Evolutionary conservation across 2,113 vertebrate genomes (phyloP).

Genomic region (Capreolus pygargus): DNA sequence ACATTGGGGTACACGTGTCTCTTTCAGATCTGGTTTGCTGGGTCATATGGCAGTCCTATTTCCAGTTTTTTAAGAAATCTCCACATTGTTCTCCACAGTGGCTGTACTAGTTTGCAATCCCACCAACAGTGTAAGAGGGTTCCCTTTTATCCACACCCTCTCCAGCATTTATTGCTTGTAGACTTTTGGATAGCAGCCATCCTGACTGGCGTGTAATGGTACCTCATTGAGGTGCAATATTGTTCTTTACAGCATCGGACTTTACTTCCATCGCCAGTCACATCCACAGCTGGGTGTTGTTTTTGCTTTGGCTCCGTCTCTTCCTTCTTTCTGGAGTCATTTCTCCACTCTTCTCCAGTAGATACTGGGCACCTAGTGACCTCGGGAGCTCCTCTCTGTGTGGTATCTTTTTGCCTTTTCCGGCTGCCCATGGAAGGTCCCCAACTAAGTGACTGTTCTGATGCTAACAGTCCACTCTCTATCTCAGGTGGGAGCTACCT

Average conservation of each 20-base stretch:
- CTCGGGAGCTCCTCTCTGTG: neutral
- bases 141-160: too few relatives aligned
- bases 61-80: too few relatives aligned
- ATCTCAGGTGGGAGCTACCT: neutral
- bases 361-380: neutral
- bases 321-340: neutral
- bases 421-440: neutral
- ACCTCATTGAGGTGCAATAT: neutral
- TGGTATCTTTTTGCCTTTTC: neutral
- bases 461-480: neutral
- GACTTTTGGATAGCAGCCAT: too few relatives aligned
- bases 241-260: neutral
- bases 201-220: too few relatives aligned
- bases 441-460: slow-evolving; percentile 18
- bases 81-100: too few relatives aligned
- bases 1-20: too few relatives aligned
- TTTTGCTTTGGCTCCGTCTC: neutral
- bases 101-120: too few relatives aligned
- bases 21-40: too few relatives aligned
- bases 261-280: neutral
- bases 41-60: too few relatives aligned
- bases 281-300: neutral
- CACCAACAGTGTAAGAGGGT: too few relatives aligned
- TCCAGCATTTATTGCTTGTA: too few relatives aligned
- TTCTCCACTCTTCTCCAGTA: neutral